Evolutionary conservation across 1,140 invertebrate genomes (phyloP).

Genomic region (Brachionus calyciflorus): DNA sequence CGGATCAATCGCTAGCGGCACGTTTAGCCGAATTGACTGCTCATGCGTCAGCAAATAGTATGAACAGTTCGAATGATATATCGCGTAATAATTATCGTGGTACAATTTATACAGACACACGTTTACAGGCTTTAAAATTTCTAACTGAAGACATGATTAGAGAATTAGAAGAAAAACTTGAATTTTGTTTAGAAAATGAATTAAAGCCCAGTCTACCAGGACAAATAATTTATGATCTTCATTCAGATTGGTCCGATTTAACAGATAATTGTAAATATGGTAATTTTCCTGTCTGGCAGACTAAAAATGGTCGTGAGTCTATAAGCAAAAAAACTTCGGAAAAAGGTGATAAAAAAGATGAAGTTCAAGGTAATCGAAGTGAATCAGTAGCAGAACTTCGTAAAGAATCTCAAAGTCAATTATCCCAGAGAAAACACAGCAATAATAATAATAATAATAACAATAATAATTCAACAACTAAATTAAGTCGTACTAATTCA

Average conservation of each 20-base stretch:
- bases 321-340: neutral
- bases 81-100: neutral
- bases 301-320: constrained; percentile 28
- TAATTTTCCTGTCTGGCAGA: constrained; percentile 32
- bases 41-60: neutral
- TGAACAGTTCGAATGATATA: neutral
- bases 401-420: neutral
- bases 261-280: constrained; percentile 12
- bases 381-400: neutral
- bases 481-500: neutral
- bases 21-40: constrained; percentile 12
- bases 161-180: constrained; percentile 16
- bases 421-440: too few relatives aligned
- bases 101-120: constrained; percentile 14
- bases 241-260: constrained; percentile 45
- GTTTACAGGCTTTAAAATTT: constrained; percentile 21
- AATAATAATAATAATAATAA: too few relatives aligned
- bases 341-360: constrained; percentile 2
- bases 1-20: neutral
- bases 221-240: constrained; percentile 15
- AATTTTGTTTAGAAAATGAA: neutral
- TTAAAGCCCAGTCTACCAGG: neutral
- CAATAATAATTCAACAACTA: neutral
- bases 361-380: neutral
- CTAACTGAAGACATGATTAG: constrained; percentile 34